A percentile compares a stretch with the other conserved stretches of the same genome.
These are phyloP conservation scores for Corapipo altera DNA, from an alignment of 2,113 vertebrate species.

Conservation along the genomic window DNA sequence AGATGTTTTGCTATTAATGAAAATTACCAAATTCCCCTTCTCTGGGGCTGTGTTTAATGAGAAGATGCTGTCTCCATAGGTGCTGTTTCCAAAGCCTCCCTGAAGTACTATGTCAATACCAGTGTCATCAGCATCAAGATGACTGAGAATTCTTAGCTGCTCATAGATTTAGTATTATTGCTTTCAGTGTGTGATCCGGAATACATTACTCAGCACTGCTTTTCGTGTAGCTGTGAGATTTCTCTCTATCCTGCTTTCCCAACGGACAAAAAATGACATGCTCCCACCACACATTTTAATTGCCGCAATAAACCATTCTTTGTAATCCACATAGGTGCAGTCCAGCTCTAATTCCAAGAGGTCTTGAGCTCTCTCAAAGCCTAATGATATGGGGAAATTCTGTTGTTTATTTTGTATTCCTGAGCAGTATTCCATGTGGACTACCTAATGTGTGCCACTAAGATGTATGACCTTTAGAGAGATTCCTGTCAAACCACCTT, in stretches of 20 bases:
- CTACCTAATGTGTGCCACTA: neutral
- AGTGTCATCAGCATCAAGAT: neutral
- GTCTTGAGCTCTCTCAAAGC: neutral
- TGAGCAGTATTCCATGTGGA: neutral
- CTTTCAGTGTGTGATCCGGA: conserved; percentile 1
- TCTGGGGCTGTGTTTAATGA: neutral
- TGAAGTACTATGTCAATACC: neutral
- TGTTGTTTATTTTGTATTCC: neutral
- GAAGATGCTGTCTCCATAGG: neutral
- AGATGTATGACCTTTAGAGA: neutral
- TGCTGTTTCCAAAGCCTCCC: neutral
- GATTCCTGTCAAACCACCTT: neutral
- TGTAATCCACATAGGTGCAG: neutral
- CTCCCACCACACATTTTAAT: neutral
- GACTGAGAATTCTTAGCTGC: neutral
- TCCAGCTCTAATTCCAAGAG: neutral
- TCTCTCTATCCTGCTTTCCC: neutral
- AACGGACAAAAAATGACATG: neutral
- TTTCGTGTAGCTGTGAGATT: neutral
- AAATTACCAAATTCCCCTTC: neutral
- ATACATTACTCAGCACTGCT: neutral
- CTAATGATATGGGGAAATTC: neutral
- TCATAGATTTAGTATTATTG: neutral
- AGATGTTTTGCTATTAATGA: neutral
- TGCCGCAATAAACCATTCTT: neutral